Conservation (phyloP, 2,888 invertebrate species). For the Dysmachus trigonus region DNA sequence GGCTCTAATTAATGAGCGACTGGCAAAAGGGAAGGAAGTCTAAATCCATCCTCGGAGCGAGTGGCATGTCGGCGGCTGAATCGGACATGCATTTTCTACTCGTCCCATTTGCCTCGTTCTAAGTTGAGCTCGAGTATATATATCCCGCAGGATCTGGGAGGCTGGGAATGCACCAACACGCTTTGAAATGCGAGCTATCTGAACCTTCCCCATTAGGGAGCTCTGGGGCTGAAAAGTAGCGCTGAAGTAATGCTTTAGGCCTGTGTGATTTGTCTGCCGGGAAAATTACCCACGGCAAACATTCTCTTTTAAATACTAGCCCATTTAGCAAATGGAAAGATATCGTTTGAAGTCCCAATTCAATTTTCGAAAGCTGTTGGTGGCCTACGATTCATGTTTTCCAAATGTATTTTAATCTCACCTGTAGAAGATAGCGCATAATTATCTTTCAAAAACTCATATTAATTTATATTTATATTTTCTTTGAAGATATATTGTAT, state of each 20-base stretch:
- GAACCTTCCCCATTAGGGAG: not conserved
- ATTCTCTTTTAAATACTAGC: not conserved
- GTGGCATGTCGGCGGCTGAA: not conserved
- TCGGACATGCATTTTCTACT: not conserved
- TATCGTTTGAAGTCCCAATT: not conserved
- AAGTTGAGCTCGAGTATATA: not conserved
- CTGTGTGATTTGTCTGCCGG: not conserved
- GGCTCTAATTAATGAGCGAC: constrained; percentile 27
- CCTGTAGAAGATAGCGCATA: too few species aligned
- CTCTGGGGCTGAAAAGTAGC: not conserved
- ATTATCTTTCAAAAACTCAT: too few species aligned
- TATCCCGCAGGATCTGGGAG: not conserved
- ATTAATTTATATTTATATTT: too few species aligned
- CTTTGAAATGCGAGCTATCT: not conserved
- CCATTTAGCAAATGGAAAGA: not conserved
- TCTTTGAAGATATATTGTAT: too few species aligned
- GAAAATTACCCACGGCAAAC: not conserved
- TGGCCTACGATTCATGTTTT: not conserved
- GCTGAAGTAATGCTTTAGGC: not conserved
- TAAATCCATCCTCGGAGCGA: not conserved
- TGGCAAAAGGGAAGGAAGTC: constrained; percentile 15
- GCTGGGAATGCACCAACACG: not conserved
- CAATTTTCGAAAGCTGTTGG: not conserved
- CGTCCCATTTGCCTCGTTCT: not conserved
- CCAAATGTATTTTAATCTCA: not conserved